phyloP scores from a whole-genome alignment of 2,888 invertebrate species.

The Colletes collaris region DNA sequence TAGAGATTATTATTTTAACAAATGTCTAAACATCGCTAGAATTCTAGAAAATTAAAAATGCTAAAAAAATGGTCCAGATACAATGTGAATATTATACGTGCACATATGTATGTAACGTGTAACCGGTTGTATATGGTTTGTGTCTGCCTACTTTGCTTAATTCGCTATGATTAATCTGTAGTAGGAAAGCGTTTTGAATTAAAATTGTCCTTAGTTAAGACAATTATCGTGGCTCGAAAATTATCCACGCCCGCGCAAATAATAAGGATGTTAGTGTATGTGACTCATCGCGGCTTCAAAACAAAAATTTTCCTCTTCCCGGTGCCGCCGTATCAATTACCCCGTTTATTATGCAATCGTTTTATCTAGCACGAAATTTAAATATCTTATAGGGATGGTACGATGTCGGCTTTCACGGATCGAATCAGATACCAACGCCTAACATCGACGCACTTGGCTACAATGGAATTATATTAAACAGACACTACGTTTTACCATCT shows the following conservation, averaged over 20 bases:
- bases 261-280: constrained; percentile 72
- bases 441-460: constrained; percentile 95
- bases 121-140: constrained; percentile 19
- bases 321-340: constrained; percentile 40
- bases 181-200: constrained; percentile 74
- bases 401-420: constrained; percentile 95
- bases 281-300: constrained; percentile 75
- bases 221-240: constrained; percentile 77
- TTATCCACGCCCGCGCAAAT: constrained; percentile 72
- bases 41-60: too few species aligned
- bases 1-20: too few species aligned
- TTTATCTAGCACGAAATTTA: not conserved
- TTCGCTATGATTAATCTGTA: constrained; percentile 69
- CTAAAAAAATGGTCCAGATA: too few species aligned
- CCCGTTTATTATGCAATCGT: constrained; percentile 79
- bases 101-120: not conserved
- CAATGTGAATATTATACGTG: too few species aligned
- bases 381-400: constrained; percentile 89
- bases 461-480: constrained; percentile 92
- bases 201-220: constrained; percentile 78
- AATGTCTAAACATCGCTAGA: too few species aligned
- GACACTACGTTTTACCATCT: constrained; percentile 93
- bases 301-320: constrained; percentile 68
- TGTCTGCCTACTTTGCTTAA: constrained; percentile 67
- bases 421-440: constrained; percentile 93